Evolutionary conservation across 2,113 vertebrate species (phyloP).

Genomic region (Scytalopus superciliaris): DNA sequence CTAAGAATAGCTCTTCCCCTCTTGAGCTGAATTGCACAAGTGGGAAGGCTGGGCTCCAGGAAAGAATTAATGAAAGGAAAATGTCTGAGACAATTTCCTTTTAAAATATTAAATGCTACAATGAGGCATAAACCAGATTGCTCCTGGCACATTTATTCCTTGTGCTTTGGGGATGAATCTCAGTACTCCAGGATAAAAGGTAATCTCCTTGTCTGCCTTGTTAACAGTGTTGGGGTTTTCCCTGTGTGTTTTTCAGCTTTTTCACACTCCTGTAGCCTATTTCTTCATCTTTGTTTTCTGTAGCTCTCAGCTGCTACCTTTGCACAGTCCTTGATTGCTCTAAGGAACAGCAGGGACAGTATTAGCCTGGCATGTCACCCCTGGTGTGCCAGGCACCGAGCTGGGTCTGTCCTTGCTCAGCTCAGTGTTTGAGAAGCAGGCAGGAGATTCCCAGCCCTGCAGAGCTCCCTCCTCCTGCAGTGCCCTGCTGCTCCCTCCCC

Average conservation of each 20-base stretch:
- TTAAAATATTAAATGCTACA: background rate
- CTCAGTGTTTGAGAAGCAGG: background rate
- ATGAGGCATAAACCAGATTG: background rate
- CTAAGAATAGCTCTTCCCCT: background rate
- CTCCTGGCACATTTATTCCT: background rate
- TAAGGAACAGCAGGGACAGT: background rate
- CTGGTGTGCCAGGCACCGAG: rapidly evolving
- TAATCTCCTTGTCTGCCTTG: background rate
- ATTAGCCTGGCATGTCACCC: background rate
- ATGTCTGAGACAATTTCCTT: slow-evolving; percentile 30
- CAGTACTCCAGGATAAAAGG: background rate
- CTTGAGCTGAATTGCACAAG: background rate
- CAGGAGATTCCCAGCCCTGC: background rate
- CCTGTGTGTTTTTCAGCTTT: background rate
- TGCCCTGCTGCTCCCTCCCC: background rate
- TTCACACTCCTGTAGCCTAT: background rate
- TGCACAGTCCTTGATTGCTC: background rate
- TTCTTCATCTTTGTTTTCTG: background rate
- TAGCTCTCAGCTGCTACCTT: background rate
- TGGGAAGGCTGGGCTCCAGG: background rate
- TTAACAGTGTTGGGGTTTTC: rapidly evolving
- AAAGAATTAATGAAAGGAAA: slow-evolving; percentile 47
- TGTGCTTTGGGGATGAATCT: background rate
- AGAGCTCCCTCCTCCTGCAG: background rate
- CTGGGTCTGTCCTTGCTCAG: rapidly evolving